These are phyloP conservation scores for Trachemys scripta DNA, from an alignment of 2,113 vertebrate genomes.

Conservation along the genomic window DNA sequence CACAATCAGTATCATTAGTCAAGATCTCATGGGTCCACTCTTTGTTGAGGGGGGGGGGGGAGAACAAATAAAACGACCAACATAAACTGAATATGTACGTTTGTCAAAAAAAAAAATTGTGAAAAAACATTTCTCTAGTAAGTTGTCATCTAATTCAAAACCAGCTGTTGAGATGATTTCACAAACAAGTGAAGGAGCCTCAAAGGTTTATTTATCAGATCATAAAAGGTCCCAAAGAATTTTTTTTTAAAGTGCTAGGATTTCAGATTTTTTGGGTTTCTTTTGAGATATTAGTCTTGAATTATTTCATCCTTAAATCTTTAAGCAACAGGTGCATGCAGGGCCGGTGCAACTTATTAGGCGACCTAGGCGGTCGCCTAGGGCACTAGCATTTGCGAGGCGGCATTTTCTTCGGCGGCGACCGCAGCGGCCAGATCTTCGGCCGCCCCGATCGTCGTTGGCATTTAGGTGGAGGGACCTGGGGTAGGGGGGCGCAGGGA, in stretches of 20 bases:
- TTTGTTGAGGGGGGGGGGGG: neutral
- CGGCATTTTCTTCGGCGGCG: too few relatives aligned
- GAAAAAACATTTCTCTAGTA: neutral
- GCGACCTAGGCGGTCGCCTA: too few relatives aligned
- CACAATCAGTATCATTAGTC: neutral
- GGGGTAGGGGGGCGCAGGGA: too few relatives aligned
- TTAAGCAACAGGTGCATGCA: neutral
- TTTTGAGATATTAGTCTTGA: neutral
- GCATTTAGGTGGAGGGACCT: too few relatives aligned
- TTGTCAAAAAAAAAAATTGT: neutral
- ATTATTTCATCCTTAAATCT: neutral
- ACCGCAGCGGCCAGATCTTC: too few relatives aligned
- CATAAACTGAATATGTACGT: neutral
- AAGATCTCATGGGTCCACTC: neutral
- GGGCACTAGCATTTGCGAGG: too few relatives aligned
- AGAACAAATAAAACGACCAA: neutral
- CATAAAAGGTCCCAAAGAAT: neutral
- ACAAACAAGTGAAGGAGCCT: neutral
- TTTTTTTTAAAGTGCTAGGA: neutral
- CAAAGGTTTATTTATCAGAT: neutral
- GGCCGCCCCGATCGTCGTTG: too few relatives aligned
- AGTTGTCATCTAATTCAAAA: conserved; percentile 8
- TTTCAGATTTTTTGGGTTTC: conserved; percentile 4
- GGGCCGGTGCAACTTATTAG: too few relatives aligned
- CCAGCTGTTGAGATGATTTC: neutral